Base-by-base conservation (phyloP, 2,113 vertebrate species). In the Grantiella picta region DNA sequence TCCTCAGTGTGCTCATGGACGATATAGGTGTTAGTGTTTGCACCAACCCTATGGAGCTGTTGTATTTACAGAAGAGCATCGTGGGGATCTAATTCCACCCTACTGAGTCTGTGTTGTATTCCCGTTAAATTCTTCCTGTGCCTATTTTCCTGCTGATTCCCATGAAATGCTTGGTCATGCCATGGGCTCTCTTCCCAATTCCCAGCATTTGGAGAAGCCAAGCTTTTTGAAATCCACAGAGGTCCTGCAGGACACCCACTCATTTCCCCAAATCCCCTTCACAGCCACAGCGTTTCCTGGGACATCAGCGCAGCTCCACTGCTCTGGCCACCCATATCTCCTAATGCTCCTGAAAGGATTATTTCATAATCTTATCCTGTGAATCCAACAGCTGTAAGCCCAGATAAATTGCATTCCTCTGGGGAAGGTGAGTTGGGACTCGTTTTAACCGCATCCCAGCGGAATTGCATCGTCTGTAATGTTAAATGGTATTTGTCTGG, bases 291-390 rank as follows among this genome's bases (percentile, higher is more conserved):
- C 21, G 0, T 70, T 80, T 81, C 75, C 82, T 0, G 1, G 85
- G 92, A 91, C 82, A 19, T 38, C 20, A 2, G 45, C 33, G 25
- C 0, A 1, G 45, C 65, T 53, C 79, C 14, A 2, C 81, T 78
- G 69, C 92, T 86, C 33, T 45, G 93, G 65, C 82, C 95, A 93
- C 94, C 88, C 56, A 0, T 78, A 54, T 79, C 76, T 92, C 56
- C 85, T 96, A 89, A 96, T 82, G 94, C 90, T 81, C n/a, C 82
- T 86, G 94, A 93, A 95, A 68, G 96, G 95, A 95, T 97, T 96
- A 97, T 90, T 90, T 78, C 71, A 79, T 96, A 92, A 92, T 95
- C 96, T 96, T 76, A 61, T 27, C 86, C 95, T 76, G 64, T 86
- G 90, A 94, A 94, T 90, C 72, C 86, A 93, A 86, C 90, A 94